Evolutionary conservation across 2,113 vertebrate genomes (phyloP).

Genomic region (Acanthisitta chloris): DNA sequence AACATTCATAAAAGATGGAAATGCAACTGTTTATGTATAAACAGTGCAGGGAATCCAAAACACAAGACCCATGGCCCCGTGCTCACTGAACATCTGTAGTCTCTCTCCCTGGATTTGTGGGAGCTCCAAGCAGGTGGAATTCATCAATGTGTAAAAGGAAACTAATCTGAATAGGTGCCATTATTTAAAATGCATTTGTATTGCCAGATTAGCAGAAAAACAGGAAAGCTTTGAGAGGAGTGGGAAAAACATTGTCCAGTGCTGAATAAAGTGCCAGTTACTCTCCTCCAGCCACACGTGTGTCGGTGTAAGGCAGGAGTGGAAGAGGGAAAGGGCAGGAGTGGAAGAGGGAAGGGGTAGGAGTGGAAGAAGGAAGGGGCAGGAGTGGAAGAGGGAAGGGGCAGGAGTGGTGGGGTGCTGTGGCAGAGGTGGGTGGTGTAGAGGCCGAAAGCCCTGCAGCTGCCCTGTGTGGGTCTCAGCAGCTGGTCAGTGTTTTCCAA

Average conservation of each 20-base stretch:
- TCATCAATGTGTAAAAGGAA: slow-evolving; percentile 21
- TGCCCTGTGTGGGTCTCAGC: accelerated
- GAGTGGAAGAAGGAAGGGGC: background rate
- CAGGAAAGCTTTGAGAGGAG: slow-evolving; percentile 38
- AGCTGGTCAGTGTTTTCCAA: background rate
- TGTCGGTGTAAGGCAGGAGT: background rate
- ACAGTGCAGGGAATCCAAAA: background rate
- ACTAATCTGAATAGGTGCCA: slow-evolving; percentile 38
- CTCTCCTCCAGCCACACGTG: background rate
- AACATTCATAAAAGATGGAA: background rate
- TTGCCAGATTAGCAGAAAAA: slow-evolving; percentile 49
- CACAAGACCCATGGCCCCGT: background rate
- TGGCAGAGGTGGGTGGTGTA: background rate
- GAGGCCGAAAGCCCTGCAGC: accelerated
- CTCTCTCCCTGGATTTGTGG: background rate
- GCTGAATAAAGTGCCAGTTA: background rate
- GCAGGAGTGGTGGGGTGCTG: accelerated
- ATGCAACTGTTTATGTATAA: background rate
- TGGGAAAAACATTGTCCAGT: slow-evolving; percentile 15
- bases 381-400: background rate
- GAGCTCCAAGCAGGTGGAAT: slow-evolving; percentile 43
- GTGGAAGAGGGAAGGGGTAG: background rate
- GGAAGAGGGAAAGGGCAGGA: background rate
- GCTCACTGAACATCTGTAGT: background rate
- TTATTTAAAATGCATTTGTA: slow-evolving; percentile 33